Evolutionary conservation across 2,797 vertebrate species (phyloP).

Genomic region (Decapterus maruadsi): DNA sequence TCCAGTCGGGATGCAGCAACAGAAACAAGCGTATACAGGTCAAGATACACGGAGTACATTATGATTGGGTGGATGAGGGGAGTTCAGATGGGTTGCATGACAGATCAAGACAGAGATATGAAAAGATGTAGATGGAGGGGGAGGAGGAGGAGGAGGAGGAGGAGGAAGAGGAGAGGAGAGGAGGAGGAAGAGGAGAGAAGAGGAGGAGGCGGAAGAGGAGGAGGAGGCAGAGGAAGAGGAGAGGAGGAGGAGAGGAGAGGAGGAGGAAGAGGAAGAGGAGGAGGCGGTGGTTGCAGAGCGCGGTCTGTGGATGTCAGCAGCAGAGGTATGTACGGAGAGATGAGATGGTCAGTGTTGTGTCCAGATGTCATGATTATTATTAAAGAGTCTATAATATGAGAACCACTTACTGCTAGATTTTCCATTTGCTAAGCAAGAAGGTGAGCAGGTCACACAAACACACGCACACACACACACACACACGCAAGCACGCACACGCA

Average conservation of each 20-base stretch:
- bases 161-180: constrained; percentile 7
- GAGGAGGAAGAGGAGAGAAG: constrained; percentile 12
- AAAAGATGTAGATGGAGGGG: constrained; percentile 18
- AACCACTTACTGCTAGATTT: constrained; percentile 99
- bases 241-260: constrained; percentile 11
- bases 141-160: constrained; percentile 22
- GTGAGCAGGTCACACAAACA: constrained; percentile 92
- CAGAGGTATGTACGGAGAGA: constrained; percentile 78
- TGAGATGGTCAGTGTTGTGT: constrained; percentile 86
- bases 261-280: constrained; percentile 12
- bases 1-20: constrained; percentile 40
- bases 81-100: constrained; percentile 55
- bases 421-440: constrained; percentile 99
- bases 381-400: constrained; percentile 91
- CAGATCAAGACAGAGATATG: constrained; percentile 52
- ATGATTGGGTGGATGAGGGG: constrained; percentile 47
- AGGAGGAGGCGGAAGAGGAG: constrained; percentile 16
- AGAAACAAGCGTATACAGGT: constrained; percentile 24
- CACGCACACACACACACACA: constrained; percentile 26
- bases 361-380: constrained; percentile 78
- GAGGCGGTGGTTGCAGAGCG: constrained; percentile 39
- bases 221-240: constrained; percentile 47
- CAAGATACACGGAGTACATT: constrained; percentile 14
- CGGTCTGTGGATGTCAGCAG: constrained; percentile 53
- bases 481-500: constrained; percentile 83